Base-by-base conservation (phyloP, 2,888 invertebrate species). In the Tenodera sinensis region DNA sequence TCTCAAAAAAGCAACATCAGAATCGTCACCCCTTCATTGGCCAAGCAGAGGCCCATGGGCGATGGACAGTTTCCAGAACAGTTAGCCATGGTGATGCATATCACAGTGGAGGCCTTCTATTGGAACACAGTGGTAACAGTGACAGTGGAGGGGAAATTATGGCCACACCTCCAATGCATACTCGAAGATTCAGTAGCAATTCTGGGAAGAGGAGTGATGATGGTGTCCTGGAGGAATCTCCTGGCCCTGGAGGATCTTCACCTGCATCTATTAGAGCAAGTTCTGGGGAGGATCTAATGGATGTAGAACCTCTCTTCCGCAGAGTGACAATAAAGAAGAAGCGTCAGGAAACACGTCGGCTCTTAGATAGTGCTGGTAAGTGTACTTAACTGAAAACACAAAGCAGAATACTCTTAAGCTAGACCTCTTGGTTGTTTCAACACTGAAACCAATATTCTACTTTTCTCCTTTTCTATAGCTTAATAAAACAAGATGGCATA, bases 271-370 rank as follows among this genome's bases (percentile, higher is more conserved):
- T 89, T 4, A 83, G 84, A 14, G 88, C 89, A 20, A 90, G 90
- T 71, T 89, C 90, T n/a, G 90, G 90, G 3, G 90, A 90, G n/a
- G 91, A 90, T 81, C 89, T 89, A 91, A 83, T 34, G 34, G 95
- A 95, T 91, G 94, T 94, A 93, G 96, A 96, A 92, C 95, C 95
- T 15, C 92, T 95, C 87, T 96, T 96, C 91, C 94, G 94, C 91
- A 95, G 96, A 93, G 96, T 96, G 89, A 95, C 95, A 90, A 95
- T 96, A 71, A 94, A 95, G 92, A 94, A 95, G 92, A 93, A 95
- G 91, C 91, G 91, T 34, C 90, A 91, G 90, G 91, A 91, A 71
- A 89, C 89, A 27, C 85, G 89, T 84, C 85, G 87, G 54, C 71
- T 90, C 83, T 83, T 90, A 83, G 92, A 93, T 88, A 93, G 94